A percentile compares a stretch with the other conserved stretches of the same genome.
phyloP scores from a whole-genome alignment of 2,888 invertebrate species.

The Belgica antarctica region DNA sequence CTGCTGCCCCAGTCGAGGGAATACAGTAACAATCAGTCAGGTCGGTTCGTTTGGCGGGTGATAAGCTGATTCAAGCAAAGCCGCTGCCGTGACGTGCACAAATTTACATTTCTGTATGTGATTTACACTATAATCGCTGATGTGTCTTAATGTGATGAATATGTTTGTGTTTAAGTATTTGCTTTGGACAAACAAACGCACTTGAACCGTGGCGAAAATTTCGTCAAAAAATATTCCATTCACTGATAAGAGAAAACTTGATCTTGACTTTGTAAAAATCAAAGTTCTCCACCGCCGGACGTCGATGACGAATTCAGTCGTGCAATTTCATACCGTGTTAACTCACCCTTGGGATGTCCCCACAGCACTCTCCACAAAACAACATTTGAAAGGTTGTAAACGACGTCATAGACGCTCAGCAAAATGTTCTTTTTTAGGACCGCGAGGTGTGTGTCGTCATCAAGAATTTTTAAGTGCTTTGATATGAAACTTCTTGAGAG shows the following conservation, averaged over 20 bases:
- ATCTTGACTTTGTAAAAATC: neutral
- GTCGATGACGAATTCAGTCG: no score
- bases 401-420: conserved; percentile 33
- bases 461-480: conserved; percentile 40
- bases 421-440: conserved; percentile 23
- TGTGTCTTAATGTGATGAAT: no score
- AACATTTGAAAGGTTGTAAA: conserved; percentile 34
- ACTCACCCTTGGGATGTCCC: conserved; percentile 39
- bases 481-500: conserved; percentile 26
- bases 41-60: no score
- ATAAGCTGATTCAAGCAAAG: no score
- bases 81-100: no score
- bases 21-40: no score
- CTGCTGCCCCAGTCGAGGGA: neutral
- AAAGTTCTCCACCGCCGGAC: neutral
- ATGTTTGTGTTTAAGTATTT: no score
- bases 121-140: no score
- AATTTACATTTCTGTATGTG: no score
- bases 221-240: conserved; percentile 1
- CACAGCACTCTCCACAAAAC: conserved; percentile 21
- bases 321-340: neutral
- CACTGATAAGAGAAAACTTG: neutral
- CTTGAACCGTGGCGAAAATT: neutral
- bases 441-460: conserved; percentile 15
- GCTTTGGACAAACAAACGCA: neutral